Evolutionary conservation across 2,797 vertebrate genomes (phyloP).

Genomic region (Acanthopagrus latus): DNA sequence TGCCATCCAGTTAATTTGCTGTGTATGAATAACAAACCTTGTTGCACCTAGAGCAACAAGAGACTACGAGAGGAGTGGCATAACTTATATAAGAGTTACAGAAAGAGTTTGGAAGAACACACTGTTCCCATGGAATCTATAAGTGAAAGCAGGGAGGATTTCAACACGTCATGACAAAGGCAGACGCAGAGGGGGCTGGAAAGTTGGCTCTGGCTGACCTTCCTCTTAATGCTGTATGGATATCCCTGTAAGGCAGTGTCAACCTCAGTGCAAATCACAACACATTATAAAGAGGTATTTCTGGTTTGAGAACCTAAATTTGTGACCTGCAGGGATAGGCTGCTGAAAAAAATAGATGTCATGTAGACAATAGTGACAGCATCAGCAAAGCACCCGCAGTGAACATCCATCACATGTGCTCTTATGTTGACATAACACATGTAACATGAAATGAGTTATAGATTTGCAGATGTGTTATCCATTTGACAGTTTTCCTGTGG

Average conservation of each 20-base stretch:
- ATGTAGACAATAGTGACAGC: conserved; percentile 7
- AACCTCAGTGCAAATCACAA: conserved; percentile 32
- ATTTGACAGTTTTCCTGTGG: neutral
- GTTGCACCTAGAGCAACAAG: neutral
- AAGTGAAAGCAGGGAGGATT: conserved; percentile 47
- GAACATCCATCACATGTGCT: neutral
- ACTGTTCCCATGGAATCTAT: conserved; percentile 70
- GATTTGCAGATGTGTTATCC: neutral
- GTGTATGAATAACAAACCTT: neutral
- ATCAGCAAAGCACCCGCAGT: neutral
- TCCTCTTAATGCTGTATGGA: conserved; percentile 28
- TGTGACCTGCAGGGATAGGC: conserved; percentile 22
- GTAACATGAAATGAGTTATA: neutral
- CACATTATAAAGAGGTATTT: conserved; percentile 10
- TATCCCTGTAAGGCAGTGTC: conserved; percentile 52
- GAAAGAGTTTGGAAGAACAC: conserved; percentile 56
- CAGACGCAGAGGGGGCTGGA: conserved; percentile 44
- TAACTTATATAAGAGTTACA: conserved; percentile 23
- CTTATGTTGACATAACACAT: conserved; percentile 4
- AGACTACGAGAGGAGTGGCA: conserved; percentile 4
- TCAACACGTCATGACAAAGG: conserved; percentile 46
- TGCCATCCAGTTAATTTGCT: neutral
- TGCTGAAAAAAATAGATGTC: conserved; percentile 14
- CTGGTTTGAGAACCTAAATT: neutral
- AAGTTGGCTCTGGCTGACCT: conserved; percentile 53